These are phyloP conservation scores for Tetragonula carbonaria DNA, from an alignment of 2,888 invertebrate genomes.

Conservation along the genomic window DNA sequence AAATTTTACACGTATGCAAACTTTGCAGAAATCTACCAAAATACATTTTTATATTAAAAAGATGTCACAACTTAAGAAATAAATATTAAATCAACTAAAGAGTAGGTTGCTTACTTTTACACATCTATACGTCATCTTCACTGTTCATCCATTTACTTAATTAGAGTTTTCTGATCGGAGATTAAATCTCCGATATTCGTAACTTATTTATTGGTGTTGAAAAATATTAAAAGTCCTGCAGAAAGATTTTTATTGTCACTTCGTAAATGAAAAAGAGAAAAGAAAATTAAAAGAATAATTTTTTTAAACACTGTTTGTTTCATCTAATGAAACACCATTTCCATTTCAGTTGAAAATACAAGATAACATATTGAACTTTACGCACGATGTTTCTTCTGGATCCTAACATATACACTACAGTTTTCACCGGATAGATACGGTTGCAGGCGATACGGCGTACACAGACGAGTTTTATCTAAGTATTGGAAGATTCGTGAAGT, in stretches of 20 bases:
- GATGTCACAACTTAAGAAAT: too few species aligned
- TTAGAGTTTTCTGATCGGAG: background rate
- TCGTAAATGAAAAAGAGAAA: background rate
- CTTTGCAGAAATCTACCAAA: background rate
- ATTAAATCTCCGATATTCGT: background rate
- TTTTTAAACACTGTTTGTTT: background rate
- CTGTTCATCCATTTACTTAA: background rate
- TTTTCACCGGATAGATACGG: background rate
- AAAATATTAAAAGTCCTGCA: background rate
- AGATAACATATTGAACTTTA: background rate
- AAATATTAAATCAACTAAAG: too few species aligned
- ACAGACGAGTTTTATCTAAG: background rate
- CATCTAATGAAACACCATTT: background rate
- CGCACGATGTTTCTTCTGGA: background rate
- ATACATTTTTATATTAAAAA: too few species aligned
- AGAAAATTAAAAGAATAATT: too few species aligned
- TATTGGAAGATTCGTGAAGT: background rate
- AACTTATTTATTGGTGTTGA: background rate
- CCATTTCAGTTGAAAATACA: background rate
- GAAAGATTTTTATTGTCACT: background rate
- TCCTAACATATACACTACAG: conserved; percentile 17
- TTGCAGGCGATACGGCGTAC: conserved; percentile 33
- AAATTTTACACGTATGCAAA: background rate
- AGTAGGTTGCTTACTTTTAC: background rate
- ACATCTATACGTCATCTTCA: background rate